Evolutionary conservation across 2,888 invertebrate genomes (phyloP), one percentile per base, ranked within the genome.

Genomic region (Flabesymbios commensalis): DNA sequence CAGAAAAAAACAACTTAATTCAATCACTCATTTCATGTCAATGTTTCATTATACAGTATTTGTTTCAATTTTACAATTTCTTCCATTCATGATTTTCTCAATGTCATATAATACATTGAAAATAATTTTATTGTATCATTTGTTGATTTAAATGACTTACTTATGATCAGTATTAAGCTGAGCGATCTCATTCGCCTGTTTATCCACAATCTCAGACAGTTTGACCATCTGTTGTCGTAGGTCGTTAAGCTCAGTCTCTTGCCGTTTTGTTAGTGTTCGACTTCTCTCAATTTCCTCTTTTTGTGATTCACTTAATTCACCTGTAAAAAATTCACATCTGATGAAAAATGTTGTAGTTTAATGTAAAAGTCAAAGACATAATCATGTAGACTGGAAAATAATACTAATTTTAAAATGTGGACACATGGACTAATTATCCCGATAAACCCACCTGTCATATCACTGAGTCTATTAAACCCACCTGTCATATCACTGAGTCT

Each of bases 261-360:
- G 75, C 49, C 72, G 69, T 10, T 58, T 51, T 3, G 80, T 62
- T 52, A 71, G 65, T 36, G 71, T 72, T 22, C 72, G 68, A 66
- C 74, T 76, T 53, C 75, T 70, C 67, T 82, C 82, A 47, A 82
- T 69, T 61, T 81, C 77, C 61, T 77, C 73, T 63, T 82, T 83
- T 72, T 82, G 80, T 3, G 72, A 67, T 63, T 83, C 82, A 53
- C 77, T 80, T 59, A 83, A 67, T 66, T 83, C 82, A 31, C 83
- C 80, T 75, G 61, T 17, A 61, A 58, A 29, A 47, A 14, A 26
- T 57, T 49, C 4, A 2, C 22, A 17, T n/a, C n/a, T n/a, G n/a
- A n/a, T n/a, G n/a, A n/a, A n/a, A n/a, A n/a, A n/a, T n/a, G n/a
- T n/a, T n/a, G n/a, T n/a, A n/a, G n/a, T n/a, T n/a, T n/a, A n/a